Base-by-base conservation (phyloP, 2,888 invertebrate species). In the Sabatieria punctata region DNA sequence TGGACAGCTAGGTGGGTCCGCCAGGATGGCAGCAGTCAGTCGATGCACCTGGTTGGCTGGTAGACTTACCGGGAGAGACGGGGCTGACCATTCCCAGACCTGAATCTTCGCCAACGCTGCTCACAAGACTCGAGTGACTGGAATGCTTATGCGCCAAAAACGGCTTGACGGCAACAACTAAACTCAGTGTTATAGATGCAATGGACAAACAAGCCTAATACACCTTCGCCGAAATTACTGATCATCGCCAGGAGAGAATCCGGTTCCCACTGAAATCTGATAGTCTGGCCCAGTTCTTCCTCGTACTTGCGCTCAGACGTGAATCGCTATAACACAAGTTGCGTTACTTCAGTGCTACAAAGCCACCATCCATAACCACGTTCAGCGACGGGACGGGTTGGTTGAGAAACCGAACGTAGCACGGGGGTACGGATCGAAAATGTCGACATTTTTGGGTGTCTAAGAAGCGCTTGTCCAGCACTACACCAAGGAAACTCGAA, bases 261-360 rank as follows among this genome's bases (percentile, higher is more conserved):
- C 15, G 61, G 58, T 47, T 60, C 61, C 48, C 59, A 63, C 39
- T 56, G 38, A 52, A 63, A 65, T 43, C 65, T 50, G 24, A 63
- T 60, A 1, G 60, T 60, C 30, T 55, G 53, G 18, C 61, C 60
- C 18, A 65, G 51, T 48, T 65, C 63, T 46, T 65, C 64, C 52
- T 65, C 65, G 44, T 61, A 51, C 45, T 60, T 60, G 24, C 62
- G 54, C 26, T 63, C 63, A 54, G 57, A 53, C n/a, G 63, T 60
- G 58, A 63, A 65, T 50, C 38, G 21, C 45, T 44, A 23, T 4
- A n/a, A 13, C n/a, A 33, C 11, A 13, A 33, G n/a, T 33, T 33
- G 33, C n/a, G n/a, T n/a, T n/a, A n/a, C n/a, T n/a, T n/a, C n/a
- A n/a, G n/a, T n/a, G n/a, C n/a, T n/a, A n/a, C n/a, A 30, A 8